These are phyloP conservation scores for Aythya baeri DNA, from an alignment of 2,113 vertebrate genomes.

Conservation along the genomic window DNA sequence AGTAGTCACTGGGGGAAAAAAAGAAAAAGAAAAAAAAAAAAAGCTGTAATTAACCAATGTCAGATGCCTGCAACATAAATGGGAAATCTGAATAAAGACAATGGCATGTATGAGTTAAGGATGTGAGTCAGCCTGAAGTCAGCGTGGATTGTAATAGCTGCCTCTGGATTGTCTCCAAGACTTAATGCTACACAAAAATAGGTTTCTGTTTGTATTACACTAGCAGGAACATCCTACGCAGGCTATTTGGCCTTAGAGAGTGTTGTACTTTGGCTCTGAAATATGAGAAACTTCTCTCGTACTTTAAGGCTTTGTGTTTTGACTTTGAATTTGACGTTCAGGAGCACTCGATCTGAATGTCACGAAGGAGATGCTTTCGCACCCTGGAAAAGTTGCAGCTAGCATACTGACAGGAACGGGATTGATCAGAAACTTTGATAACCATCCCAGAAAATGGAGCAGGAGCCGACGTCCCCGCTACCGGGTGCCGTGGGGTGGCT, in stretches of 20 bases:
- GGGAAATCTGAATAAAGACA: constrained; percentile 52
- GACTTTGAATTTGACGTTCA: neutral
- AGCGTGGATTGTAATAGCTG: neutral
- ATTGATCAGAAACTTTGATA: neutral
- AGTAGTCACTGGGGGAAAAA: neutral
- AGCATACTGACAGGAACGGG: neutral
- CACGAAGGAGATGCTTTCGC: neutral
- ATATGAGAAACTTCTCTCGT: neutral
- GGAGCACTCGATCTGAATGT: neutral
- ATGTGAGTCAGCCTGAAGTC: constrained; percentile 56
- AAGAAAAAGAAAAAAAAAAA: neutral
- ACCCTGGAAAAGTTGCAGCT: neutral
- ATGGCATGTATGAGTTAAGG: constrained; percentile 7
- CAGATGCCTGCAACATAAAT: constrained; percentile 21
- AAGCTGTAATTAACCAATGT: constrained; percentile 56
- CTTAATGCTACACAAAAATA: neutral
- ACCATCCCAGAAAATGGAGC: fast-evolving
- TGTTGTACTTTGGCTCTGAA: neutral
- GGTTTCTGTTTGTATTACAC: neutral
- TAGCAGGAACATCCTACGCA: neutral
- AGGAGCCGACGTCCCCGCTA: fast-evolving
- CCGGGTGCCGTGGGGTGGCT: neutral
- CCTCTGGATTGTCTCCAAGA: constrained; percentile 28
- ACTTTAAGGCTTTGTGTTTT: neutral
- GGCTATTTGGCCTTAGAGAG: neutral